Evolutionary conservation across 2,888 invertebrate genomes (phyloP).

Genomic region (Strigamia transsilvanica): DNA sequence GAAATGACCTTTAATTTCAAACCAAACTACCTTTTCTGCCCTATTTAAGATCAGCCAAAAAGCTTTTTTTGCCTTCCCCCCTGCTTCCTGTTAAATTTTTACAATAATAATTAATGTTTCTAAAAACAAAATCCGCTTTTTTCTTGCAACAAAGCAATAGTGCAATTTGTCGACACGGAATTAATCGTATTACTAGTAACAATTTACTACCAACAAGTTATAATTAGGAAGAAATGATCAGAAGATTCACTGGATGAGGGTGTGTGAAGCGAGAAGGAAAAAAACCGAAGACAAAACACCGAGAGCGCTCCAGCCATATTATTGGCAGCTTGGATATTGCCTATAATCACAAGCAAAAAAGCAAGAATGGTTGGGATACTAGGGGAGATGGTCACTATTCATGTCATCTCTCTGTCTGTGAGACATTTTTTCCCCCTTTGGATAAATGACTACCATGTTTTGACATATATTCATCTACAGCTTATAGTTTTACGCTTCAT

Average conservation of each 20-base stretch:
- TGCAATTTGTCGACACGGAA: background rate
- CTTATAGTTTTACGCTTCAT: constrained; percentile 14
- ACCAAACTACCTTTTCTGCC: constrained; percentile 15
- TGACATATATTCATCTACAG: constrained; percentile 22
- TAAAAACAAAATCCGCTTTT: background rate
- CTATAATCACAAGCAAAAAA: constrained; percentile 27
- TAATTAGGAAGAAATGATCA: background rate
- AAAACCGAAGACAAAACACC: background rate
- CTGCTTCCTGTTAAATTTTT: background rate
- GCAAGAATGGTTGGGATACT: background rate
- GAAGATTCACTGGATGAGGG: background rate
- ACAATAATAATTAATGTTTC: background rate
- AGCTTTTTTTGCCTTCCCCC: background rate
- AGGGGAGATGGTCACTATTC: constrained; percentile 13
- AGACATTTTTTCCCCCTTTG: background rate
- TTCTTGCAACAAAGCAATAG: background rate
- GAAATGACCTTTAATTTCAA: constrained; percentile 29
- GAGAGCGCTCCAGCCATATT: background rate
- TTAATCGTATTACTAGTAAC: background rate
- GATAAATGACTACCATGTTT: constrained; percentile 19
- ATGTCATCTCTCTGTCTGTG: background rate
- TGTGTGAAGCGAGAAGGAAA: background rate
- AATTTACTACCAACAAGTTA: background rate
- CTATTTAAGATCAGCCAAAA: constrained; percentile 19
- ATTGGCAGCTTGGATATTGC: constrained; percentile 33